Conservation (phyloP, 2,113 vertebrate species). For the Gobiocypris rarus region DNA sequence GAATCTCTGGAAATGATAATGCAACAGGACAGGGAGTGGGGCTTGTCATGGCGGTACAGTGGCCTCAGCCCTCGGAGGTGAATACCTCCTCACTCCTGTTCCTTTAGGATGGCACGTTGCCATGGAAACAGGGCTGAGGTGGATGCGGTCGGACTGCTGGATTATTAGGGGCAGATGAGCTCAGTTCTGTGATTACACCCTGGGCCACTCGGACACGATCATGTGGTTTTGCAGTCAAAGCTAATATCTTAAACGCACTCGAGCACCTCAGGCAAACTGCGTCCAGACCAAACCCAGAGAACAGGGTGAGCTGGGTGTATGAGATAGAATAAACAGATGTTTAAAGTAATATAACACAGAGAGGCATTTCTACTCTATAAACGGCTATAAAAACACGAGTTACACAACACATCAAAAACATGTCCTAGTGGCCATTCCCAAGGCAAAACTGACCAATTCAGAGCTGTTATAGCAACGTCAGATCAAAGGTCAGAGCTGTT, state of each 20-base stretch:
- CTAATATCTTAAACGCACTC: conserved; percentile 25
- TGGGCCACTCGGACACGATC: conserved; percentile 22
- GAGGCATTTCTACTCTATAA: neutral
- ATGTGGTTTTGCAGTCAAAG: conserved; percentile 33
- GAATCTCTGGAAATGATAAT: conserved; percentile 22
- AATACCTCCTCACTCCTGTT: conserved; percentile 59
- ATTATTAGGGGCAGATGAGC: conserved; percentile 74
- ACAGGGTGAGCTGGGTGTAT: neutral
- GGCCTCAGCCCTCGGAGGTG: conserved; percentile 52
- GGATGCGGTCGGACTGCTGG: conserved; percentile 72
- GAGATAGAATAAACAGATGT: neutral
- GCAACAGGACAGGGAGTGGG: conserved; percentile 43
- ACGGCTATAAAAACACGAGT: neutral
- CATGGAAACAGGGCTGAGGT: conserved; percentile 68
- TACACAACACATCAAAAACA: neutral
- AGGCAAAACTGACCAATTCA: neutral
- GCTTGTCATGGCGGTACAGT: conserved; percentile 49
- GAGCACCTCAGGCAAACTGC: neutral
- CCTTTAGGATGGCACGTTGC: conserved; percentile 67
- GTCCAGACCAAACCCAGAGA: neutral
- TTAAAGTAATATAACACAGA: neutral
- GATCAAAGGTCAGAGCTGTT: conserved; percentile 17
- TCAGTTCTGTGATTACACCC: conserved; percentile 72
- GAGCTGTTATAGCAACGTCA: neutral
- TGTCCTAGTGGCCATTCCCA: neutral